These are phyloP conservation scores for Sinocyclocheilus rhinocerous DNA, from an alignment of 2,113 vertebrate species.

Conservation along the genomic window DNA sequence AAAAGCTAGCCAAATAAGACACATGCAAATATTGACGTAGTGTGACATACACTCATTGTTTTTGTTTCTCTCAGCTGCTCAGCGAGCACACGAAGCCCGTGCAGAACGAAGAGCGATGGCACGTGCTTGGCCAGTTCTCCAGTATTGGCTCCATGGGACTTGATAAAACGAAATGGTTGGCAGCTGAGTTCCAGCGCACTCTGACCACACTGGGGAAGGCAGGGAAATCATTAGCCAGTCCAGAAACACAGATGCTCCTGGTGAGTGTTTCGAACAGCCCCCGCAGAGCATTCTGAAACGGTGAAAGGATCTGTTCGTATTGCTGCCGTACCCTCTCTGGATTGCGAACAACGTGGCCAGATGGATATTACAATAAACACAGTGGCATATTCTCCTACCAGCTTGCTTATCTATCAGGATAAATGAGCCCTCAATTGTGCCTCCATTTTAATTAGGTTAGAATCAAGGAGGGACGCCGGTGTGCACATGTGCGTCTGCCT, in stretches of 20 bases:
- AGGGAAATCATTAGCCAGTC: conserved; percentile 53
- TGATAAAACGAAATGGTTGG: conserved; percentile 92
- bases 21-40: background rate
- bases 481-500: background rate
- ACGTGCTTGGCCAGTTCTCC: conserved; percentile 93
- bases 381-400: conserved; percentile 15
- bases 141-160: conserved; percentile 94
- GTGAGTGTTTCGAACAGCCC: conserved; percentile 66
- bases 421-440: conserved; percentile 36
- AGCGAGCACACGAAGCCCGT: conserved; percentile 69
- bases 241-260: conserved; percentile 80
- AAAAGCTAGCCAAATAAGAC: background rate
- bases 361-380: conserved; percentile 28
- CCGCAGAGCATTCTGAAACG: background rate
- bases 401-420: conserved; percentile 35
- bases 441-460: conserved; percentile 35
- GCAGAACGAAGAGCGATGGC: conserved; percentile 79
- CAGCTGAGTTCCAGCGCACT: conserved; percentile 89
- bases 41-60: background rate
- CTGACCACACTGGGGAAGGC: conserved; percentile 76
- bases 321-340: background rate
- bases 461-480: background rate
- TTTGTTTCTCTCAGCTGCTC: conserved; percentile 72
- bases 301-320: background rate
- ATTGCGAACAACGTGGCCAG: background rate